Percentiles rank a stretch among this genome's conserved stretches.
Evolutionary conservation across 30 jellyfish, hydroid and myxozoan species (phyloP).

Genomic region (Catostylus mosaicus): DNA sequence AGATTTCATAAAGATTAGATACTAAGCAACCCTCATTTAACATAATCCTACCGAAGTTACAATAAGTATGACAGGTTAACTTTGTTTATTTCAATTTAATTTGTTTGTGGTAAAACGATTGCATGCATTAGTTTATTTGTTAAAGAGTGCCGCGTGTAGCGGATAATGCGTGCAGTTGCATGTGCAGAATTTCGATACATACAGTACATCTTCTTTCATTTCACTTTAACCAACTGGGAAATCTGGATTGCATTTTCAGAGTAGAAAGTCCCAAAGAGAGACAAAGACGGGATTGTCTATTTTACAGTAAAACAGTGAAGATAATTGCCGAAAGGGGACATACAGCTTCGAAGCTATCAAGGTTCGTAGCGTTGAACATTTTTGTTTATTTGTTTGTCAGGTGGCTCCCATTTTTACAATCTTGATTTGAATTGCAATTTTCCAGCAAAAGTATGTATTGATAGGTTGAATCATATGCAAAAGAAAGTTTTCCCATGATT

Average conservation of each 20-base stretch:
- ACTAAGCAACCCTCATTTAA: conserved; percentile 7
- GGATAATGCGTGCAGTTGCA: background rate
- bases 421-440: no score
- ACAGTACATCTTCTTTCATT: background rate
- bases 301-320: no score
- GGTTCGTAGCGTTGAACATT: no score
- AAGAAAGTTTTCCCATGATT: no score
- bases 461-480: no score
- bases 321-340: no score
- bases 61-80: conserved; percentile 8
- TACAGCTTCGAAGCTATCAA: no score
- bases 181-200: background rate
- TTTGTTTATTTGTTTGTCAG: no score
- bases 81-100: background rate
- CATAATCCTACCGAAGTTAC: conserved; percentile 6
- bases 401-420: no score
- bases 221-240: background rate
- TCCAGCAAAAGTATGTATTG: no score
- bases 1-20: conserved; percentile 20
- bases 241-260: background rate
- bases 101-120: conserved; percentile 29
- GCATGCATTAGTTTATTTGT: conserved; percentile 22
- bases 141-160: conserved; percentile 1
- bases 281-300: no score
- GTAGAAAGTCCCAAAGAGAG: no score